These are phyloP conservation scores for Perca fluviatilis DNA, from an alignment of 2,113 vertebrate species.

Conservation along the genomic window DNA sequence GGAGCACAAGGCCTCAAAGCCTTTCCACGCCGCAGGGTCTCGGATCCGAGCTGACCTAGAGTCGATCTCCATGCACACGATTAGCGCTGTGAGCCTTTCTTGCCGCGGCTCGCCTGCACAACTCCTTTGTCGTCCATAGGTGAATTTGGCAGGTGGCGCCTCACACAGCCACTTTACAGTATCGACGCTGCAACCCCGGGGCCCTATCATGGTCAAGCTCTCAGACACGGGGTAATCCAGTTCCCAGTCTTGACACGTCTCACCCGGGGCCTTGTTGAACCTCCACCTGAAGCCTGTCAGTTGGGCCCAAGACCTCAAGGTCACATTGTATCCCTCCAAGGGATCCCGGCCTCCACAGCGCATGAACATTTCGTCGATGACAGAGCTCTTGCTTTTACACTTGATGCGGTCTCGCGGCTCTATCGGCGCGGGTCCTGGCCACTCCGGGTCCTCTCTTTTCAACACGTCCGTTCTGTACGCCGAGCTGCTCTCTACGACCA, in stretches of 20 bases:
- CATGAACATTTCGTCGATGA: slow-evolving; percentile 13
- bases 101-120: too few species aligned
- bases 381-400: not conserved
- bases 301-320: not conserved
- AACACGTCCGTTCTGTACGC: too few species aligned
- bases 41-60: too few species aligned
- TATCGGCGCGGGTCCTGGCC: not conserved
- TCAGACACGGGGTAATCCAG: not conserved
- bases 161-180: not conserved
- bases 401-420: not conserved
- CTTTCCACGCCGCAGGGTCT: not conserved
- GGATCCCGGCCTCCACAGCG: not conserved
- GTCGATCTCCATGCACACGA: not conserved
- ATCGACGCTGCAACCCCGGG: not conserved
- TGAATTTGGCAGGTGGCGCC: not conserved
- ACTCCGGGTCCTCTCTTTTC: too few species aligned
- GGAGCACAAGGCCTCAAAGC: not conserved
- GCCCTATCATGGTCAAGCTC: not conserved
- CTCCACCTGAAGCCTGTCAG: not conserved
- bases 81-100: not conserved
- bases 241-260: not conserved
- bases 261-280: not conserved
- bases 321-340: not conserved
- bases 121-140: too few species aligned
- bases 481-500: slow-evolving; percentile 7